phyloP scores from a whole-genome alignment of 2,888 invertebrate species.

The Octodonta nipae region DNA sequence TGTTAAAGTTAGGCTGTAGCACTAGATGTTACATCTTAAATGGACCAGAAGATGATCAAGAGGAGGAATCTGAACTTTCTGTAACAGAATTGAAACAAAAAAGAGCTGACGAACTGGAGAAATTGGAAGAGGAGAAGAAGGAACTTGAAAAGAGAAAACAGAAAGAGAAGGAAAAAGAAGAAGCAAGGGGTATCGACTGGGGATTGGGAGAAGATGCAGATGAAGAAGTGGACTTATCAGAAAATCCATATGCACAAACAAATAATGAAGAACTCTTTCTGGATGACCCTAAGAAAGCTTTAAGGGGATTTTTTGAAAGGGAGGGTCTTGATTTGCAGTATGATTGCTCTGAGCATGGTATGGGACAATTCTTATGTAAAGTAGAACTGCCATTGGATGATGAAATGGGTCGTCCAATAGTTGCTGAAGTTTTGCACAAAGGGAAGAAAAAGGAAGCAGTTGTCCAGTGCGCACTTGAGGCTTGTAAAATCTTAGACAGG shows the following conservation, averaged over 20 bases:
- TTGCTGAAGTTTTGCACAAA: slow-evolving; percentile 74
- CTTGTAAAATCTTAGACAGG: slow-evolving; percentile 80
- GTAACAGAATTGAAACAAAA: slow-evolving; percentile 60
- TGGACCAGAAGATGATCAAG: slow-evolving; percentile 77
- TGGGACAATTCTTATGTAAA: slow-evolving; percentile 76
- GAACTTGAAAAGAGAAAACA: slow-evolving; percentile 40
- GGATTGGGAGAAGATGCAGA: slow-evolving; percentile 88
- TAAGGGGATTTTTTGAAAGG: slow-evolving; percentile 87
- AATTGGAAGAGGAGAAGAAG: slow-evolving; percentile 33
- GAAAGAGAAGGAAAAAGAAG: slow-evolving; percentile 41
- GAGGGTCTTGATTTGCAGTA: slow-evolving; percentile 77
- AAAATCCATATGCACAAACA: slow-evolving; percentile 71
- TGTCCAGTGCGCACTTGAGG: slow-evolving; percentile 84
- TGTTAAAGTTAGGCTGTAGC: slow-evolving; percentile 84
- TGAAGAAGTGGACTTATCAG: slow-evolving; percentile 65
- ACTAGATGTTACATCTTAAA: slow-evolving; percentile 66
- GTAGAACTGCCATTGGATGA: slow-evolving; percentile 71
- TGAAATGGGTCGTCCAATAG: slow-evolving; percentile 56
- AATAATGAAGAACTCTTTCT: slow-evolving; percentile 80
- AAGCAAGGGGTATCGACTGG: slow-evolving; percentile 75
- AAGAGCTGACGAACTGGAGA: slow-evolving; percentile 27
- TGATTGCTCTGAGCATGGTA: slow-evolving; percentile 71
- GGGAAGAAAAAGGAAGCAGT: slow-evolving; percentile 93
- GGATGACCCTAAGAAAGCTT: slow-evolving; percentile 88
- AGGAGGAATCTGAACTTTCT: slow-evolving; percentile 69